Percentiles rank a stretch among this genome's conserved stretches.
Evolutionary conservation across 2,797 vertebrate species (phyloP).

Genomic region (Takifugu rubripes): DNA sequence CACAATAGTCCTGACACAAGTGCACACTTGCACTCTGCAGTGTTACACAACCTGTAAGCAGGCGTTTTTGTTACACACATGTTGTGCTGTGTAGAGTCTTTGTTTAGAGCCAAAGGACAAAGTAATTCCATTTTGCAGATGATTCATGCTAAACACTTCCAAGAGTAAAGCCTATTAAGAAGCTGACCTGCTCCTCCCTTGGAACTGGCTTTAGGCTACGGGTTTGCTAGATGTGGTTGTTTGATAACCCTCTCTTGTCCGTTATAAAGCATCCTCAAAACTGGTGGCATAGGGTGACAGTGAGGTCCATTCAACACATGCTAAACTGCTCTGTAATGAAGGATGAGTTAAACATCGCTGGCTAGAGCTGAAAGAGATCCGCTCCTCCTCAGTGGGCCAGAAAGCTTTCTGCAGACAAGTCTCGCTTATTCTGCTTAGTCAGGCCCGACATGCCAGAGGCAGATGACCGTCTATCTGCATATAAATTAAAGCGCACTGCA

Average conservation of each 20-base stretch:
- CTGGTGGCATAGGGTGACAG: constrained; percentile 1
- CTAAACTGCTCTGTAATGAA: constrained; percentile 3
- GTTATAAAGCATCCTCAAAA: constrained; percentile 16
- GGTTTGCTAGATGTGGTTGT: constrained; percentile 25
- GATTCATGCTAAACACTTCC: constrained; percentile 44
- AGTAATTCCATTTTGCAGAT: constrained; percentile 45
- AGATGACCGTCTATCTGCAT: constrained; percentile 64
- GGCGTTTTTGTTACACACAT: background rate
- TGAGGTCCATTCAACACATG: constrained; percentile 18
- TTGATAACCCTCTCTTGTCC: constrained; percentile 18
- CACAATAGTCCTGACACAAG: background rate
- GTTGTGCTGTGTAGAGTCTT: background rate
- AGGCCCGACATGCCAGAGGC: constrained; percentile 62
- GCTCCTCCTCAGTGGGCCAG: constrained; percentile 44
- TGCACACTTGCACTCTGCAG: background rate
- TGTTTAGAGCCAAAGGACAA: constrained; percentile 46
- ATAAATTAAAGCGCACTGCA: constrained; percentile 68
- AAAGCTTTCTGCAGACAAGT: constrained; percentile 63
- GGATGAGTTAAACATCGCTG: constrained; percentile 5
- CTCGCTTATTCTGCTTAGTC: constrained; percentile 70
- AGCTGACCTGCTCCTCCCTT: constrained; percentile 31
- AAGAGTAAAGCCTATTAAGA: constrained; percentile 51
- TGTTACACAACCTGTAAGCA: constrained; percentile 6
- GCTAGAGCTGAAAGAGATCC: constrained; percentile 23
- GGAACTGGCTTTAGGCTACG: constrained; percentile 30